phyloP scores from a whole-genome alignment of 2,113 vertebrate species.

The Nematolebias whitei region DNA sequence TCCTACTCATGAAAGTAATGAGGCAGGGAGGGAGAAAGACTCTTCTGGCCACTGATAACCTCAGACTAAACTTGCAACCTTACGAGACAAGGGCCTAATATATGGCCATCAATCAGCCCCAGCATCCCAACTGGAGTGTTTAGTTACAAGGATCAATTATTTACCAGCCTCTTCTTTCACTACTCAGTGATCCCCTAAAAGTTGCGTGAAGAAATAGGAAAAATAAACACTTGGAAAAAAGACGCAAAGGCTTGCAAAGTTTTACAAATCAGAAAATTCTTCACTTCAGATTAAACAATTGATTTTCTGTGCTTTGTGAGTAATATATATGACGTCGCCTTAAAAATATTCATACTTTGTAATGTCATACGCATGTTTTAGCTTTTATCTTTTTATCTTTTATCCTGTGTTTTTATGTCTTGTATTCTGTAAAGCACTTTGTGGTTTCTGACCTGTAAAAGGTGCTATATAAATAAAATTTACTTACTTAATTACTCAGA shows the following conservation, averaged over 20 bases:
- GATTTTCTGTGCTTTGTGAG: conserved; percentile 6
- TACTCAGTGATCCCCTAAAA: conserved; percentile 76
- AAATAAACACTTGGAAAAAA: conserved; percentile 26
- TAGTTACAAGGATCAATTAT: conserved; percentile 87
- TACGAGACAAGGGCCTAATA: conserved; percentile 83
- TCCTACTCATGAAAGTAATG: conserved; percentile 86
- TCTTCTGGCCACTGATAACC: conserved; percentile 84
- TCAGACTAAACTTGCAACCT: conserved; percentile 83
- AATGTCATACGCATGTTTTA: too few species aligned
- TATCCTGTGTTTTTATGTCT: too few species aligned
- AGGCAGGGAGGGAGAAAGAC: conserved; percentile 78
- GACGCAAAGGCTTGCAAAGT: background rate
- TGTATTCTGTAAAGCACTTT: too few species aligned
- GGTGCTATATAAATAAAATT: too few species aligned
- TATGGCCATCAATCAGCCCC: conserved; percentile 83
- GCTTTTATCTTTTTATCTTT: too few species aligned
- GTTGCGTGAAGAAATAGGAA: conserved; percentile 61
- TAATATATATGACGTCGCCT: background rate
- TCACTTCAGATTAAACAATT: background rate
- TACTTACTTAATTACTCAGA: too few species aligned
- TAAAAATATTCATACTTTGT: background rate
- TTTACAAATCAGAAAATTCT: background rate
- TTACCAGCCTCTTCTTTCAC: conserved; percentile 83
- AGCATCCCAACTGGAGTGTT: conserved; percentile 82
- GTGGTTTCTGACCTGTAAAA: too few species aligned